These are phyloP conservation scores for Pomatorhinus ruficollis DNA, from an alignment of 2,113 vertebrate species.

Conservation along the genomic window DNA sequence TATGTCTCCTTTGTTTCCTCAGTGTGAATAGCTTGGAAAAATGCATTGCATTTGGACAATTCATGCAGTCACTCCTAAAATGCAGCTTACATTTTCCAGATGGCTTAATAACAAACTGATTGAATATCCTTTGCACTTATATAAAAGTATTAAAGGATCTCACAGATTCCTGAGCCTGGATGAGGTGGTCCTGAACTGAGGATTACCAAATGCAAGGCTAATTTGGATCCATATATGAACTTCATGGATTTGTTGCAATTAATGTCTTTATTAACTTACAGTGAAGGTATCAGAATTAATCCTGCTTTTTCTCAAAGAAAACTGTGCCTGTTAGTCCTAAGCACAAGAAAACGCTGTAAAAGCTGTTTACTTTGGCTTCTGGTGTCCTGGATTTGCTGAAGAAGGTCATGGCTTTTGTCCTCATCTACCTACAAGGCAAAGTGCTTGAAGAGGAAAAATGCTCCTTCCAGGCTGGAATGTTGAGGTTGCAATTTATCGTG, in stretches of 20 bases:
- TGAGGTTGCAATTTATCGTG: conserved; percentile 3
- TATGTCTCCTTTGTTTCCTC: neutral
- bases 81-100: conserved; percentile 42
- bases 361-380: neutral
- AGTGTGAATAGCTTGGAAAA: neutral
- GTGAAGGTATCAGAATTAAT: neutral
- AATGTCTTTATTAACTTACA: neutral
- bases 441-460: conserved; percentile 42
- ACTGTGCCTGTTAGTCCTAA: neutral
- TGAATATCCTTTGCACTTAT: conserved; percentile 10
- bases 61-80: neutral
- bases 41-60: neutral
- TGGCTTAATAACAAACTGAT: conserved; percentile 17
- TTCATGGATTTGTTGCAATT: neutral
- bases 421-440: conserved; percentile 11
- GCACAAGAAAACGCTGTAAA: neutral
- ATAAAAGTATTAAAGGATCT: neutral
- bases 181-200: neutral
- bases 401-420: conserved; percentile 19
- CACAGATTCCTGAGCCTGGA: neutral
- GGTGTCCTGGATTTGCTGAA: neutral
- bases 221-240: neutral
- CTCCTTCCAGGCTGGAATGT: conserved; percentile 53
- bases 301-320: neutral
- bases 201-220: neutral